Base-by-base conservation (phyloP, 2,888 invertebrate species). In the Syrista parreyssii region DNA sequence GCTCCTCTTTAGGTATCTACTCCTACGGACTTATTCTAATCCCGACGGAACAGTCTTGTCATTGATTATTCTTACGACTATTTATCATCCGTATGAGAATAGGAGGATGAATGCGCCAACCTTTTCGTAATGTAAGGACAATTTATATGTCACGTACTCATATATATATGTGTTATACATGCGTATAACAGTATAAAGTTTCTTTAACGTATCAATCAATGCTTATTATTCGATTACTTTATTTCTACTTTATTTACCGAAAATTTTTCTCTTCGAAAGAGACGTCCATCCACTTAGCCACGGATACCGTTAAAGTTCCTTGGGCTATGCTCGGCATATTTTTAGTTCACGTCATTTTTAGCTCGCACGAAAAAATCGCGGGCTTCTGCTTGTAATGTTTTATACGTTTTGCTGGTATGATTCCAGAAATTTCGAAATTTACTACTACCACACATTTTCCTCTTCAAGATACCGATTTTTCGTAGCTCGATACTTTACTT, bases 311-410 rank as follows among this genome's bases (percentile, higher is more conserved):
- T 74, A 75, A 82, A 82, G 80, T 85, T 84, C 82, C 82, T 82
- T 79, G 76, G 78, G 81, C 82, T 82, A 86, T 81, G 85, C 86
- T 85, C 81, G 85, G 83, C 81, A 86, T 88, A 89, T 89, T 89
- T 88, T 88, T 88, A 88, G 88, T 82, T 77, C 78, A 74, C 81
- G 82, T 83, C 84, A 82, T 85, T 88, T 88, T 88, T 87, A 87
- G 87, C 84, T 80, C 84, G 79, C 79, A 80, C 84, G 82, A 86
- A 87, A 87, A 86, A 86, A 85, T 86, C 82, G 81, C 79, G 74
- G 81, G 82, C 76, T 76, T 80, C 78, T 80, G 80, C 80, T 80
- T 78, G 71, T 71, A 34, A 75, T 78, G 79, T 40, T 75, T 34
- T 55, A 55, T 55, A 55, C 23, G 55, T 23, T 55, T 55, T 55